A percentile compares a stretch with the other conserved stretches of the same genome.
Evolutionary conservation across 2,797 vertebrate species (phyloP).

Genomic region (Euthynnus affinis): DNA sequence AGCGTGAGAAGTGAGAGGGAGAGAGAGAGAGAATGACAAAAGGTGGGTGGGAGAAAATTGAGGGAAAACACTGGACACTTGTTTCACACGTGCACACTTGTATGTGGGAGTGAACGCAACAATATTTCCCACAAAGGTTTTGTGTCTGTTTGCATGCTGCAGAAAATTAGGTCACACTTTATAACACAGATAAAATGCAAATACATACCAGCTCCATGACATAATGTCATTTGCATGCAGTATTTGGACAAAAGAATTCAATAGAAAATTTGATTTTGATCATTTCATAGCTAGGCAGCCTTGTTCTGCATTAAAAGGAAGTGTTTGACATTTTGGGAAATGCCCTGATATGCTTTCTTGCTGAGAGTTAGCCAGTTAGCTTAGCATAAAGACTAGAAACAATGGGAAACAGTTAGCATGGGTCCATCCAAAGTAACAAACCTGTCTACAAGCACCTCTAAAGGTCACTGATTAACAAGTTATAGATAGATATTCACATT

Average conservation of each 20-base stretch:
- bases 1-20: conserved; percentile 46
- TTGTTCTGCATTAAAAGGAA: background rate
- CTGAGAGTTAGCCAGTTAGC: no score
- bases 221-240: conserved; percentile 10
- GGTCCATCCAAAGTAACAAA: no score
- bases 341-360: background rate
- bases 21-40: conserved; percentile 28
- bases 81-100: conserved; percentile 65
- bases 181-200: conserved; percentile 22
- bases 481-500: no score
- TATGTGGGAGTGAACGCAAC: conserved; percentile 36
- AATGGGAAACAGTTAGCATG: no score
- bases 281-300: background rate
- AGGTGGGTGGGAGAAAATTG: conserved; percentile 28
- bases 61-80: conserved; percentile 66
- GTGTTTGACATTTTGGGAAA: background rate
- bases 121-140: conserved; percentile 66
- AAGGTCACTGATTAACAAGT: no score
- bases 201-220: conserved; percentile 8
- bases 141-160: conserved; percentile 31
- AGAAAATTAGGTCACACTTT: conserved; percentile 35
- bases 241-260: no score
- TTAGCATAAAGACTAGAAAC: background rate
- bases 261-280: background rate
- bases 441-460: no score